Base-by-base conservation (phyloP, 35 echinoderm and acorn worm genomes). In the Diadema setosum region DNA sequence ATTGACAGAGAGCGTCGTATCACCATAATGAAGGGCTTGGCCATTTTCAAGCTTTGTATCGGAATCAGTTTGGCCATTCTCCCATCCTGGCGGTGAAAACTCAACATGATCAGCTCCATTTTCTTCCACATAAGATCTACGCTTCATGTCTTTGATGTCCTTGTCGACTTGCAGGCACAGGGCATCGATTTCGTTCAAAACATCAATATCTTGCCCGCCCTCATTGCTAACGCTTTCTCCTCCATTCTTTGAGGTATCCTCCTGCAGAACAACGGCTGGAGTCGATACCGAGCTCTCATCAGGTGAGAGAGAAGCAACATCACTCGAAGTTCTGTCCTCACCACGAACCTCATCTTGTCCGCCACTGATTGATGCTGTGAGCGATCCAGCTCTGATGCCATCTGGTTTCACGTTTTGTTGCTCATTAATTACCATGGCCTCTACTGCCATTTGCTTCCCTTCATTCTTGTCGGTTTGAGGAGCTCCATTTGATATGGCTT, bases 271-370 rank as follows among this genome's bases (percentile, higher is more conserved):
- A 35, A 78, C 73, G 37, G 73, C 73, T 16, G 73, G 73, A 78
- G 73, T 78, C 73, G 73, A 78, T 78, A 21, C 20, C n/a, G n/a
- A 78, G 40, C 73, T 78, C 9, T 78, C 73, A 20, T 78, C 73
- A 33, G 37, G 27, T 36, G 73, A 44, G 3, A 78, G 20, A 21
- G 73, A 78, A 4, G 73, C 20, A 36, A 39, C 73, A 78, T 78
- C 73, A 36, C 73, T 78, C 20, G 33, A 11, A 7, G 73, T 78
- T 1, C 34, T 41, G 39, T 21, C 73, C 33, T 41, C 25, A 14
- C 33, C 73, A 12, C 44, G 35, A 43, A 21, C 44, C 12, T 35
- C 73, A 78, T 78, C 73, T 42, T 15, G 24, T 17, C 15, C 73
- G 11, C 39, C 18, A 16, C n/a, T 78, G 7, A 78, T 44, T 31